Conservation (phyloP, 2,888 invertebrate genomes). For the Dolichopus griseipennis region DNA sequence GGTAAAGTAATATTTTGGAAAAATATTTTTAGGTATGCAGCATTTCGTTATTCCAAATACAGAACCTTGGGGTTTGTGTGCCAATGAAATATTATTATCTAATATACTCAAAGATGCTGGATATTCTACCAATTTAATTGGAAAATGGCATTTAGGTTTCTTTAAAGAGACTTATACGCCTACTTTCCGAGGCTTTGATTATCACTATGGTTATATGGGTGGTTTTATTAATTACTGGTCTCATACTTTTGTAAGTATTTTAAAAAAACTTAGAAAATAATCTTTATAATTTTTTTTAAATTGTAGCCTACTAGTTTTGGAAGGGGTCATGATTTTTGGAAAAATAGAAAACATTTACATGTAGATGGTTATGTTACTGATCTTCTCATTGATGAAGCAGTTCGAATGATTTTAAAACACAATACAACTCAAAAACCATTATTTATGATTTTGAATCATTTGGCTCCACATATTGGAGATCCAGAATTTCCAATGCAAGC, state of each 20-base stretch:
- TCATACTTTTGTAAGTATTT: constrained; percentile 42
- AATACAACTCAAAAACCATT: constrained; percentile 51
- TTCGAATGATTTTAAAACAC: constrained; percentile 52
- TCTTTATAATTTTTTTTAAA: constrained; percentile 22
- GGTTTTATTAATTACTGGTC: constrained; percentile 75
- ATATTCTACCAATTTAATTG: constrained; percentile 73
- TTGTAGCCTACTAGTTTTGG: constrained; percentile 17
- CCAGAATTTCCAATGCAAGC: constrained; percentile 60
- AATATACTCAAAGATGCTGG: constrained; percentile 59
- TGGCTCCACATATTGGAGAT: constrained; percentile 71
- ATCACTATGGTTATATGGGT: constrained; percentile 77
- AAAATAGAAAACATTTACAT: constrained; percentile 47
- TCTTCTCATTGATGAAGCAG: constrained; percentile 57
- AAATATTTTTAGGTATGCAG: constrained; percentile 57
- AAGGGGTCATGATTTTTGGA: constrained; percentile 46
- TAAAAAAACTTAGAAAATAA: not conserved
- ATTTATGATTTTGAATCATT: constrained; percentile 70
- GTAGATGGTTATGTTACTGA: constrained; percentile 62
- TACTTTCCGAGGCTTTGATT: constrained; percentile 64
- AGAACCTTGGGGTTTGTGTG: constrained; percentile 63
- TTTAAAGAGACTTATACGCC: constrained; percentile 54
- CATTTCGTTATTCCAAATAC: constrained; percentile 57
- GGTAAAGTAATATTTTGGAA: too few species aligned
- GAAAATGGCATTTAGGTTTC: constrained; percentile 89
- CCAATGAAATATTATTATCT: constrained; percentile 59